A percentile compares a stretch with the other conserved stretches of the same genome.
Evolutionary conservation across 2,113 vertebrate genomes (phyloP).

Genomic region (Anguilla japonica): DNA sequence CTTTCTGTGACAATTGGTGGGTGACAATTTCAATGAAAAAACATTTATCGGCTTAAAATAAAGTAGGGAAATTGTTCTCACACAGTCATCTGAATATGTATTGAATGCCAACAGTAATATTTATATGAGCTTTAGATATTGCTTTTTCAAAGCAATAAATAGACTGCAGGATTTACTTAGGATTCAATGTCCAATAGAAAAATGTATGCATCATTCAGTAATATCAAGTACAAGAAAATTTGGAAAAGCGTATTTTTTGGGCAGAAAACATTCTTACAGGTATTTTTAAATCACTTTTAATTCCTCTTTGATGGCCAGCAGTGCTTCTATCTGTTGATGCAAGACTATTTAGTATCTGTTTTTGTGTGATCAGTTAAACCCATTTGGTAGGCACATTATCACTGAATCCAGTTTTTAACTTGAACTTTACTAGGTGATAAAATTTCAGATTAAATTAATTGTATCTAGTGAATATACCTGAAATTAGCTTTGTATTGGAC

Average conservation of each 20-base stretch:
- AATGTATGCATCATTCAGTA: conserved; percentile 3
- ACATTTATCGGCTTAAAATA: conserved; percentile 52
- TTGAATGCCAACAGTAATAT: conserved; percentile 13
- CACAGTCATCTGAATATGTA: conserved; percentile 9
- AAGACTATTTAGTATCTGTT: background rate
- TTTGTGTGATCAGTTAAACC: background rate
- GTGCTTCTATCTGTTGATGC: background rate
- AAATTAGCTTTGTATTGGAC: background rate
- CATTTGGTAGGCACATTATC: background rate
- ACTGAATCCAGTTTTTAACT: background rate
- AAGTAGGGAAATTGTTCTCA: conserved; percentile 19
- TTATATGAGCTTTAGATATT: conserved; percentile 12
- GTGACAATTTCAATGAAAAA: conserved; percentile 51
- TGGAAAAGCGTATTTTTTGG: background rate
- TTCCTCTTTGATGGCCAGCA: background rate
- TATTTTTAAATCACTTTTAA: no score
- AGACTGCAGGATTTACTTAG: background rate
- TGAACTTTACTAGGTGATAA: background rate
- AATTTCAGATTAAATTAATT: background rate
- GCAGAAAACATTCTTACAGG: no score
- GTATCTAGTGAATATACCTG: background rate
- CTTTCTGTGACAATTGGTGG: conserved; percentile 53
- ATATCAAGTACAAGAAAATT: background rate
- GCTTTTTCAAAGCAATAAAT: conserved; percentile 18
- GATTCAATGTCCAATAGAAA: background rate